Conservation (phyloP, 2,113 vertebrate genomes). For the Micronycteris hirsuta region DNA sequence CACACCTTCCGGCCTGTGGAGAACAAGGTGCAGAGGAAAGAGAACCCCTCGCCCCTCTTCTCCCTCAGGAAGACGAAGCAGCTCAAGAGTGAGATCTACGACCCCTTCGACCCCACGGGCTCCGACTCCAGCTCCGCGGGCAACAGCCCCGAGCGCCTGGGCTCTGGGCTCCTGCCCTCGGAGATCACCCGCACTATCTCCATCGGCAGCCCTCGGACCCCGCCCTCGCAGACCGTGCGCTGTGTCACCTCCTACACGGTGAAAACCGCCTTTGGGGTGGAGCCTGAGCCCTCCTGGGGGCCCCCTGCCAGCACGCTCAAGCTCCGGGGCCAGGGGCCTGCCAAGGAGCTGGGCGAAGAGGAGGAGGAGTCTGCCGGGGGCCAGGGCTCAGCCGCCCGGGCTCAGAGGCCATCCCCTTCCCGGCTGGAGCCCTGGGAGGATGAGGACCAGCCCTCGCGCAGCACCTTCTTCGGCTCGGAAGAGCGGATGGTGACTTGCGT, state of each 20-base stretch:
- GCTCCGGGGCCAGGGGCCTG: neutral
- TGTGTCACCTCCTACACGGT: constrained; percentile 79
- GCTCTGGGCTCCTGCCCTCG: constrained; percentile 69
- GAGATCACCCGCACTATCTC: constrained; percentile 84
- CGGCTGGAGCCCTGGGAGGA: constrained; percentile 59
- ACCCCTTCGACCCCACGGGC: constrained; percentile 95
- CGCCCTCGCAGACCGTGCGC: constrained; percentile 75
- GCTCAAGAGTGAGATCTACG: constrained; percentile 89
- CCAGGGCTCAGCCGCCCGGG: neutral
- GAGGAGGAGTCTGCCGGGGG: constrained; percentile 29
- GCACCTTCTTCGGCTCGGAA: constrained; percentile 72
- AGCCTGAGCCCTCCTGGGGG: constrained; percentile 35
- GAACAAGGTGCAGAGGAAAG: constrained; percentile 80
- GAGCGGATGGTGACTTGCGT: constrained; percentile 70
- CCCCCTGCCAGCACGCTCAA: neutral
- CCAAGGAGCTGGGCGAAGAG: neutral
- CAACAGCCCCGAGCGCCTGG: constrained; percentile 82
- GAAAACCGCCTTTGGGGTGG: constrained; percentile 60
- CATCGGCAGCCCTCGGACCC: constrained; percentile 77
- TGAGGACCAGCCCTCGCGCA: constrained; percentile 55
- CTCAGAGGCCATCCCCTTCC: constrained; percentile 43
- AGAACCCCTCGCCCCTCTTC: constrained; percentile 71
- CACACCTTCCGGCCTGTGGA: constrained; percentile 81
- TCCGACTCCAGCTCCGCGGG: constrained; percentile 88
- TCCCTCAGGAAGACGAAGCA: constrained; percentile 80